Percentiles rank a stretch among this genome's conserved stretches.
These are phyloP conservation scores for Epicauta chinensis DNA, from an alignment of 1,140 invertebrate genomes.

Conservation along the genomic window DNA sequence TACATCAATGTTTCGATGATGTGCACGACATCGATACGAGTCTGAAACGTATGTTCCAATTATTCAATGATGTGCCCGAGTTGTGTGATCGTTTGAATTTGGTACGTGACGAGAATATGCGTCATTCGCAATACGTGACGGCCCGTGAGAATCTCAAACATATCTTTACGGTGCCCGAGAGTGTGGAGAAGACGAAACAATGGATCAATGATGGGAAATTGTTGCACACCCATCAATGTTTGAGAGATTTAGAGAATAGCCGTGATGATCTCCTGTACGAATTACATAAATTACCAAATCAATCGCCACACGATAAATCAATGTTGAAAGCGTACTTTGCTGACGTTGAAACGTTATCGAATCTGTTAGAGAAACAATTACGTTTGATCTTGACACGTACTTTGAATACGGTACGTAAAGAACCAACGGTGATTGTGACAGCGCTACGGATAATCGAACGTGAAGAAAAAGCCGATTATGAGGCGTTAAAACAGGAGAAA, in stretches of 20 bases:
- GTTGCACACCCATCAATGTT: constrained; percentile 88
- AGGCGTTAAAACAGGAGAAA: constrained; percentile 69
- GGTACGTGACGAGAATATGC: constrained; percentile 87
- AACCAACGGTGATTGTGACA: constrained; percentile 94
- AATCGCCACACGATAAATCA: constrained; percentile 82
- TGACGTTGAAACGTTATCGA: constrained; percentile 87
- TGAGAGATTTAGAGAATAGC: constrained; percentile 94
- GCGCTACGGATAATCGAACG: constrained; percentile 93
- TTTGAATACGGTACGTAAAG: constrained; percentile 88
- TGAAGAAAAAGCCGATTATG: constrained; percentile 87
- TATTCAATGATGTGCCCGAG: constrained; percentile 60
- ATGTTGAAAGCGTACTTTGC: constrained; percentile 94
- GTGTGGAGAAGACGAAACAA: constrained; percentile 88
- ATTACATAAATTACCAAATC: constrained; percentile 87
- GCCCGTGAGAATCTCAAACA: constrained; percentile 98
- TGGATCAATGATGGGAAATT: constrained; percentile 94
- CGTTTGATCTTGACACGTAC: constrained; percentile 83
- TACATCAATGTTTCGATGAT: constrained; percentile 77
- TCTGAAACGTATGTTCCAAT: constrained; percentile 54
- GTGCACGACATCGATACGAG: constrained; percentile 68
- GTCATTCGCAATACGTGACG: constrained; percentile 92
- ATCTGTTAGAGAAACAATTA: constrained; percentile 86
- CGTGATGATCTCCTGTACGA: constrained; percentile 93
- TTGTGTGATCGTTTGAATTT: constrained; percentile 73
- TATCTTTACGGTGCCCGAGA: constrained; percentile 96